phyloP scores from a whole-genome alignment of 2,797 vertebrate genomes.

The Aeoliscus strigatus region DNA sequence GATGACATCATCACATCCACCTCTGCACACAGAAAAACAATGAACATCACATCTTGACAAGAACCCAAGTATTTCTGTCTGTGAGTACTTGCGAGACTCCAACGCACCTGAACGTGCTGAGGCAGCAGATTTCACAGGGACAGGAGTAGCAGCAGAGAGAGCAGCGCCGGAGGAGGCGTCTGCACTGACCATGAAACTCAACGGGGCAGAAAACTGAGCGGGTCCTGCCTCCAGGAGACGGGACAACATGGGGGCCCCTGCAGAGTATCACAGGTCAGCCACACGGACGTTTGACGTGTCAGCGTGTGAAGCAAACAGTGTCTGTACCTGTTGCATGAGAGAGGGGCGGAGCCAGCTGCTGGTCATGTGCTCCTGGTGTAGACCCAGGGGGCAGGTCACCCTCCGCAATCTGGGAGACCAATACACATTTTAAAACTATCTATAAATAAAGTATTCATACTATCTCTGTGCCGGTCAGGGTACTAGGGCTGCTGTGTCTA shows the following conservation, averaged over 20 bases:
- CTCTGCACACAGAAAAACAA: slow-evolving; percentile 70
- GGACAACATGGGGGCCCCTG: slow-evolving; percentile 96
- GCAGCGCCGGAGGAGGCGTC: slow-evolving; percentile 70
- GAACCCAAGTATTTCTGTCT: too few species aligned
- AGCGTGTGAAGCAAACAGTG: neutral
- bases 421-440: neutral
- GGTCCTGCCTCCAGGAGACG: slow-evolving; percentile 95
- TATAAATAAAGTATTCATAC: neutral
- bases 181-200: slow-evolving; percentile 84
- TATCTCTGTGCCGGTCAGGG: neutral
- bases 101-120: slow-evolving; percentile 60
- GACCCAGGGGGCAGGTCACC: slow-evolving; percentile 80
- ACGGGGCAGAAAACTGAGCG: slow-evolving; percentile 86
- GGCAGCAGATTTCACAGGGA: slow-evolving; percentile 71
- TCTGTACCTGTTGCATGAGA: slow-evolving; percentile 87
- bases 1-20: slow-evolving; percentile 67
- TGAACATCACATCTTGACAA: neutral
- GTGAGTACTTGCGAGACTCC: too few species aligned
- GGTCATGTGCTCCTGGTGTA: slow-evolving; percentile 82
- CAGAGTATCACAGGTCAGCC: slow-evolving; percentile 17
- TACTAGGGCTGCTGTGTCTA: neutral
- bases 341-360: slow-evolving; percentile 79
- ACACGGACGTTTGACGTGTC: neutral
- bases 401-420: slow-evolving; percentile 80
- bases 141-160: slow-evolving; percentile 61